Conservation (phyloP, 2,888 invertebrate species). For the Agonum fuliginosum region DNA sequence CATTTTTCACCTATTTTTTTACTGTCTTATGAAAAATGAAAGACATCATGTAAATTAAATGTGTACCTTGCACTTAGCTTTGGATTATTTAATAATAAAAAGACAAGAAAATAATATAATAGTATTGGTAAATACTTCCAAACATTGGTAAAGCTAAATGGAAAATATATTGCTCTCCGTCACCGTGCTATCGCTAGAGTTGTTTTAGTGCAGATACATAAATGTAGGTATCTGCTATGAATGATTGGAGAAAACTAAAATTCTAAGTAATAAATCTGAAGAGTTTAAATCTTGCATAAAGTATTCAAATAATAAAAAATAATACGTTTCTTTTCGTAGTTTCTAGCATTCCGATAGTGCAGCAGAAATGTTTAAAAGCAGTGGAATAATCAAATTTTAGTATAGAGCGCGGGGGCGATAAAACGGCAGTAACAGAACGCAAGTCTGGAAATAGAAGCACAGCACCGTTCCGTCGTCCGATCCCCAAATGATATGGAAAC, state of each 20-base stretch:
- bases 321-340: conserved; percentile 13
- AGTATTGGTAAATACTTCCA: too few relatives aligned
- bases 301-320: conserved; percentile 12
- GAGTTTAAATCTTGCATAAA: conserved; percentile 8
- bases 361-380: conserved; percentile 22
- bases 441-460: conserved; percentile 14
- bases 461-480: conserved; percentile 11
- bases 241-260: neutral
- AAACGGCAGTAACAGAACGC: conserved; percentile 25
- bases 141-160: too few relatives aligned
- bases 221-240: neutral
- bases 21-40: too few relatives aligned
- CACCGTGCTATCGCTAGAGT: too few relatives aligned
- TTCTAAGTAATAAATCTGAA: neutral
- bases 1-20: too few relatives aligned
- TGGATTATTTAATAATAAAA: too few relatives aligned
- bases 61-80: too few relatives aligned
- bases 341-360: conserved; percentile 10
- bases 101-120: too few relatives aligned
- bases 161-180: too few relatives aligned
- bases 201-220: neutral
- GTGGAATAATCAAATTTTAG: conserved; percentile 49
- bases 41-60: too few relatives aligned
- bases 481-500: conserved; percentile 50
- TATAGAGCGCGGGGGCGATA: conserved; percentile 28